Base-by-base conservation (phyloP, 2,888 invertebrate species). In the Spodoptera exigua region DNA sequence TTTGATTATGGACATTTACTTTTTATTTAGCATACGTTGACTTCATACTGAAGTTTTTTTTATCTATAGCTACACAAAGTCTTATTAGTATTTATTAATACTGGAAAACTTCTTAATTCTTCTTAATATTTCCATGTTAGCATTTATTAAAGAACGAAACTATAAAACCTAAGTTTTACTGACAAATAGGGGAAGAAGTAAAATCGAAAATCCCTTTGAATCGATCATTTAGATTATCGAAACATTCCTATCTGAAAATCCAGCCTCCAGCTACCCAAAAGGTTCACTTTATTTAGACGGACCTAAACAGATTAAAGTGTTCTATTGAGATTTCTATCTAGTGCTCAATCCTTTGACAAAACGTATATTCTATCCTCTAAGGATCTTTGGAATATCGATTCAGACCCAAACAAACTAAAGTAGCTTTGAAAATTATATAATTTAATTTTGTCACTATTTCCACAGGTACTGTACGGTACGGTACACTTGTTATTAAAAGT, bases 341-440 rank as follows among this genome's bases (percentile, higher is more conserved):
- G 44, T 21, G 3, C 32, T 13, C 2, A 37, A 37, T 21, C 12
- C 47, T 60, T 70, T 60, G 49, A 64, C 49, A 44, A 56, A 57
- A 60, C 37, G 60, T 40, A 49, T 41, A 54, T 69, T 40, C 16
- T 53, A 53, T 48, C 36, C 12, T 37, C 40, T 47, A 54, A 70
- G 39, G 39, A 1, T 64, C 48, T 69, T 58, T n/a, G 17, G 11
- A 27, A 39, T 49, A 51, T 32, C 9, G 37, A 17, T 55, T 11
- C 13, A 37, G 37, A 0, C 13, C 18, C 3, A 41, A 63, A 63
- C 52, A 55, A 49, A 55, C 37, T 17, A 27, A 4, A 45, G 52
- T 51, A 1, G 16, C 4, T 10, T 40, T 59, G 37, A 54, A 36
- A 36, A 51, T 62, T 43, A 40, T 45, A 34, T 45, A 41, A 55